Evolutionary conservation across 2,888 invertebrate genomes (phyloP).

Genomic region (Lepidochrysops patricia): DNA sequence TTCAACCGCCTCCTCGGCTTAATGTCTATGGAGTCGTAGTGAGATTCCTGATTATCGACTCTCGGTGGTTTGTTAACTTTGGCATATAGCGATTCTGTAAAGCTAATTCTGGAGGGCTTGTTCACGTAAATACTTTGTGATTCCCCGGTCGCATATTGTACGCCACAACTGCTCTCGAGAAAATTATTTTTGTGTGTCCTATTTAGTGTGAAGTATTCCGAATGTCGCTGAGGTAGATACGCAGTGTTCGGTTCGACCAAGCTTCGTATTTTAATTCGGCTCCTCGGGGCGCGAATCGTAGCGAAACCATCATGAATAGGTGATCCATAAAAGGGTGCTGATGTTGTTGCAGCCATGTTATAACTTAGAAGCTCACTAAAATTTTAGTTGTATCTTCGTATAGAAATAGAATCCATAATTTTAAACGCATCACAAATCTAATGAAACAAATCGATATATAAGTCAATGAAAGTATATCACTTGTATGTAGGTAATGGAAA

Average conservation of each 20-base stretch:
- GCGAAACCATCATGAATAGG: constrained; percentile 91
- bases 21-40: constrained; percentile 68
- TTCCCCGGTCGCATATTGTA: constrained; percentile 50
- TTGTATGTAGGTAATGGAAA: constrained; percentile 14
- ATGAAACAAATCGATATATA: background rate
- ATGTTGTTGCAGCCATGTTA: constrained; percentile 59
- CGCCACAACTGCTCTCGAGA: constrained; percentile 53
- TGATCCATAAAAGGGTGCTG: constrained; percentile 62
- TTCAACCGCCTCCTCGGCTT: constrained; percentile 63
- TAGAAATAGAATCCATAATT: background rate
- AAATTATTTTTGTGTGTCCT: constrained; percentile 59
- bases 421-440: background rate
- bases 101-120: constrained; percentile 53
- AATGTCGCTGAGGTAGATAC: constrained; percentile 67
- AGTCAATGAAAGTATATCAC: background rate
- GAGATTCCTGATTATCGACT: constrained; percentile 59
- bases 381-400: background rate
- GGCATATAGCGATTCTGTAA: constrained; percentile 66
- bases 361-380: background rate
- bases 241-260: constrained; percentile 57
- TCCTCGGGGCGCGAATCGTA: constrained; percentile 81
- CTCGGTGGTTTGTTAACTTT: constrained; percentile 68
- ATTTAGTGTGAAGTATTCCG: constrained; percentile 67
- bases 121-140: constrained; percentile 32
- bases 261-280: constrained; percentile 65